Base-by-base conservation (phyloP, 2,113 vertebrate genomes). In the Heliornis fulica region DNA sequence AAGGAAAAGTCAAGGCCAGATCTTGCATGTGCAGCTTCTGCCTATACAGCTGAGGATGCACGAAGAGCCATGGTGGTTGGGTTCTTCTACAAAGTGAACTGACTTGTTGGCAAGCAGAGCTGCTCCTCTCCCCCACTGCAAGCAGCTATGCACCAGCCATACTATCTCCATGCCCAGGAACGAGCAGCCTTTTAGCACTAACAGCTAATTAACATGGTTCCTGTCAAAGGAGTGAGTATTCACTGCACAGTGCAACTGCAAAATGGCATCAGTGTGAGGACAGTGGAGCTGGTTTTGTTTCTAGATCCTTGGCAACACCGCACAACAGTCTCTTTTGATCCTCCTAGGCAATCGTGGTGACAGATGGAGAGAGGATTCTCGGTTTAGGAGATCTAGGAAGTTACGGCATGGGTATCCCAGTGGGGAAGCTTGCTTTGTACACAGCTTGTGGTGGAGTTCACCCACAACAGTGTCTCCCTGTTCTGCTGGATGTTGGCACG, bases 381-480 rank as follows among this genome's bases (percentile, higher is more conserved):
- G 99, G 99, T 23, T 98, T 99, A 79, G 99, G 99, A 26, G 99
- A 99, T 96, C 98, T 99, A 53, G 99, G 99, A 88, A 95, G 99
- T 93, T 99, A 99, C 0, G 99, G 99, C 59, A 99, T 99, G 99
- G 99, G 99, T 17, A 99, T 99, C 80, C 99, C 99, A 0, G 99
- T 99, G 18, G 99, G 99, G 66, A 99, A 99, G 89, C 98, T 99
- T 86, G 99, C 99, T 43, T 98, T 99, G 57, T 99, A 99, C 97
- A 99, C 99, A 0, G 99, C 99, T 3, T 99, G 99, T 14, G 99
- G 99, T 38, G 99, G 99, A 9, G 99, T 99, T 40, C 95, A 94
- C 43, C 99, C 99, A 0, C 99, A 99, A 72, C 98, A 99, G 59
- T 99, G 99, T 93, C 99, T 99, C 41, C 99, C 99, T 11, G 99